Base-by-base conservation (phyloP, 2,797 vertebrate species). In the Tragopan temminckii region DNA sequence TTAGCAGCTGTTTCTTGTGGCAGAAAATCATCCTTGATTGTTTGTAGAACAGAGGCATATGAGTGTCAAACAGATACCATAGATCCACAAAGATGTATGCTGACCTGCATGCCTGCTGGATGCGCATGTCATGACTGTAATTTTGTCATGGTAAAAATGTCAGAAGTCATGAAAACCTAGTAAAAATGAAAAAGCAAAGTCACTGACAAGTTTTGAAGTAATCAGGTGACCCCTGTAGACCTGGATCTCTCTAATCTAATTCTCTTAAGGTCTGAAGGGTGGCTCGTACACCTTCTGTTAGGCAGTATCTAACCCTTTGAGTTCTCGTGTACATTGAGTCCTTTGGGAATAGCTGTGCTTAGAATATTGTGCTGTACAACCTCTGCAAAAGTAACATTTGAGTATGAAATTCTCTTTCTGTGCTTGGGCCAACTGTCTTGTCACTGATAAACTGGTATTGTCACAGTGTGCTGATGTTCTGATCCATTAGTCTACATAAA, bases 21-120 rank as follows among this genome's bases (percentile, higher is more conserved):
- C 95, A 97, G 96, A 96, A 96, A 97, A 97, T 96, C 82, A 77
- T 80, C 87, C 92, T 90, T 94, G 94, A 95, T 94, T 94, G 89
- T 96, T 92, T 97, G 90, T 25, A 25, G 80, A 91, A 58, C 52
- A 59, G 90, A 94, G 84, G 91, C 78, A 52, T 78, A 35, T 55
- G 85, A 88, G 94, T 95, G 94, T 97, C 94, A 96, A 95, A 88
- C 71, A 93, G 87, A 89, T 69, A 70, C 42, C 1, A 3, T 43
- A 66, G 75, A 79, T 94, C 95, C 89, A 87, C 66, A 90, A 93
- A 33, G 55, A 96, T 89, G 66, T 31, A 92, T 67, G 75, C 90
- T 97, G 96, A 96, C 96, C 96, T 29, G 33, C 2, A 8, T 55
- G 89, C 87, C 90, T 94, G 75, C 83, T 82, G 80, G 83, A 85